phyloP scores from a whole-genome alignment of 1,140 invertebrate species.

The Amphibalanus amphitrite region DNA sequence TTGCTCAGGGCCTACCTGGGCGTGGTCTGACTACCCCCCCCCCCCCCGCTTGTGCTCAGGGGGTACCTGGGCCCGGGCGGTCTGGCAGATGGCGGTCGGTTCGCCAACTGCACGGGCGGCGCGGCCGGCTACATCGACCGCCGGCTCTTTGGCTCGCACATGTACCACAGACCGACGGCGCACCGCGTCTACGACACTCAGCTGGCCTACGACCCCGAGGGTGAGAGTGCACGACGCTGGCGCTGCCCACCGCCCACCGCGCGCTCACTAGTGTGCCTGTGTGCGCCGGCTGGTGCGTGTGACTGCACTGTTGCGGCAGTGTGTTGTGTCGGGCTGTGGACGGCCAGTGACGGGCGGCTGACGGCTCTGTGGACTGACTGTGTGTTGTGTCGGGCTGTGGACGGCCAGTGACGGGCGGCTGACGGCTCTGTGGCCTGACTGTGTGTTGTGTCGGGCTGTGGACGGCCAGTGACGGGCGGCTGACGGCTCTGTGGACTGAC shows the following conservation, averaged over 20 bases:
- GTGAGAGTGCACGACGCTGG: background rate
- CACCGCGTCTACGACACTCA: background rate
- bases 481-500: too few relatives aligned
- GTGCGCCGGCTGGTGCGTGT: too few relatives aligned
- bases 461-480: too few relatives aligned
- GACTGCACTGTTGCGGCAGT: background rate
- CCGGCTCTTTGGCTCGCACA: slow-evolving; percentile 38
- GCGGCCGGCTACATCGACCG: slow-evolving; percentile 69
- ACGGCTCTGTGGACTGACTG: too few relatives aligned
- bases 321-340: background rate
- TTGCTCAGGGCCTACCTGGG: too few relatives aligned
- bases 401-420: too few relatives aligned
- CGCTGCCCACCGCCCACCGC: too few relatives aligned
- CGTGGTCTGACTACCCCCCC: background rate
- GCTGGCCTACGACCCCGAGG: background rate
- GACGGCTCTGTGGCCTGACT: too few relatives aligned
- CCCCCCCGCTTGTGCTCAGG: slow-evolving; percentile 23
- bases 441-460: too few relatives aligned
- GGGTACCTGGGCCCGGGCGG: slow-evolving; percentile 86
- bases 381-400: too few relatives aligned
- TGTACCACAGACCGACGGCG: background rate
- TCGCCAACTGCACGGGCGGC: slow-evolving; percentile 66
- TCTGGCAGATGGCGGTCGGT: slow-evolving; percentile 38
- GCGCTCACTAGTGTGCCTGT: too few relatives aligned
- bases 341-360: too few relatives aligned